Base-by-base conservation (phyloP, 2,113 vertebrate species). In the Anhinga rufa region DNA sequence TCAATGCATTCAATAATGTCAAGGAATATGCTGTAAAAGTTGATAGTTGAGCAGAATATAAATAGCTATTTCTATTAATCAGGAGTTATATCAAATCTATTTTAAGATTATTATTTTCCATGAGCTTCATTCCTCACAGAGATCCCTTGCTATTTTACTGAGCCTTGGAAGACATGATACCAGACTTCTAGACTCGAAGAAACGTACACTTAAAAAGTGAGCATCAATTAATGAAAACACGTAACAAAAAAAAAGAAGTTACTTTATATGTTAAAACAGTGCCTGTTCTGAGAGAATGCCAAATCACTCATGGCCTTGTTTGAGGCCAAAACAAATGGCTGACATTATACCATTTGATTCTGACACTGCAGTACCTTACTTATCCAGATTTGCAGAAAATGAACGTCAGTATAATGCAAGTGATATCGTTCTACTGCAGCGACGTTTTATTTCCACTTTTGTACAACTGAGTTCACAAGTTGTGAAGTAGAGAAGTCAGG, bases 21-120 rank as follows among this genome's bases (percentile, higher is more conserved):
- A 95, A 87, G 77, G 69, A 93, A 89, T 80, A 88, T 51, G 70
- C 55, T 87, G 74, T 62, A 54, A 38, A 87, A 93, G 62, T 46
- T 89, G 57, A 75, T n/a, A 88, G 46, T 46, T 85, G 75, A 97
- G 70, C 42, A 87, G 75, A 96, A 71, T 64, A 96, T 19, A 76
- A 82, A 66, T 42, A 95, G 78, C 60, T 87, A 48, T 62, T 94
- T 87, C 78, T 94, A 75, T 84, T 91, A 79, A 84, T 84, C 49
- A 84, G 60, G 57, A 92, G 49, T 75, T 84, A 18, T 26, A 91
- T 40, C 36, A 48, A 70, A 66, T 86, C 83, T 85, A 22, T 92
- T 91, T 91, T 80, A 95, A 92, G 61, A 36, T 69, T 26, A 86
- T 9, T 71, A 82, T 78, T 92, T 95, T 61, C 57, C 78, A 85